Base-by-base conservation (phyloP, 1,140 invertebrate species). In the Aphelinus atriplicis region DNA sequence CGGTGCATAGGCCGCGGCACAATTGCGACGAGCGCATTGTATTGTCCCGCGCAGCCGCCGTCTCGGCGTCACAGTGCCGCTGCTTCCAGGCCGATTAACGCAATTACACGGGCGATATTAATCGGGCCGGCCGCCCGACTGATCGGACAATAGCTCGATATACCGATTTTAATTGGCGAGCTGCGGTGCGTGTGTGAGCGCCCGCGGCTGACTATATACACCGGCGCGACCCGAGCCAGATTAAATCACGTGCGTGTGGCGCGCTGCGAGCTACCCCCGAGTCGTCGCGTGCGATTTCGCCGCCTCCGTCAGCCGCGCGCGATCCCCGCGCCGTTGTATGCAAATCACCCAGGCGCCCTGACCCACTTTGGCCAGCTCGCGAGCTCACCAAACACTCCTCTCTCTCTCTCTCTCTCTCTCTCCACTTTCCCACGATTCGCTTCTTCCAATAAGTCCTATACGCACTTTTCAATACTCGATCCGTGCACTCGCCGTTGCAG, bases 21-120 rank as follows among this genome's bases (percentile, higher is more conserved):
- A 53, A 53, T 9, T 50, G 57, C 48, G 10, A 1, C 46, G 51
- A 4, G 5, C 64, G 64, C 6, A 71, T 61, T 61, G 51, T 51
- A 4, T 60, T 26, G 57, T n/a, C 5, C 7, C 51, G 51, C 51
- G 51, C 4, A 9, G 51, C 51, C 51, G 9, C 9, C 9, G 57
- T 60, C 7, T 60, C n/a, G 26, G 51, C 51, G 57, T 26, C 7
- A 26, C 7, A 26, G 57, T 10, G 26, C 57, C 7, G 26, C 5
- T 7, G 57, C 7, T 4, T 6, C 4, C 9, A 4, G 9, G n/a
- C 7, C 45, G 69, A 76, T 76, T 76, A 72, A 68, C 70, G 69
- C 63, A 76, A 76, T 72, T 72, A 76, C 70, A 72, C 57, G 42
- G 51, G 3, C 53, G 65, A 76, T 76, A 72, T 72, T 72, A 76